Percentiles rank a stretch among this genome's conserved stretches.
phyloP scores from a whole-genome alignment of 2,797 vertebrate genomes.

The Falco rusticolus region DNA sequence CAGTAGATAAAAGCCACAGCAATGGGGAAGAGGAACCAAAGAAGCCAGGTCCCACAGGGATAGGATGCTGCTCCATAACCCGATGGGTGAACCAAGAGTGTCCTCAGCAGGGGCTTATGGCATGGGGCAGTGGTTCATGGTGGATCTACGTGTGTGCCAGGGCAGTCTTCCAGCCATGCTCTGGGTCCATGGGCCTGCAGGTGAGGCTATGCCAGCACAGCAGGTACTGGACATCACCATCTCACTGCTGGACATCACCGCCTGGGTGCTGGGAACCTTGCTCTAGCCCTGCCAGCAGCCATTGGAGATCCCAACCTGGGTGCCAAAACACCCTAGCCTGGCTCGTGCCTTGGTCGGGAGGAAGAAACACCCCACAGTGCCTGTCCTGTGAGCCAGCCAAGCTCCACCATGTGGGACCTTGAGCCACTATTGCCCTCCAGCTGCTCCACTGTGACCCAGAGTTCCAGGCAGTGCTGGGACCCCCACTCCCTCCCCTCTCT shows the following conservation, averaged over 20 bases:
- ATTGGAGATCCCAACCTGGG: neutral
- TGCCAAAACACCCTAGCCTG: neutral
- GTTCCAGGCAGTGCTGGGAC: neutral
- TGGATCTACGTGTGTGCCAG: neutral
- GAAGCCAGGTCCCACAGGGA: neutral
- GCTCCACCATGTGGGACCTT: neutral
- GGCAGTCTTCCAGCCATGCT: neutral
- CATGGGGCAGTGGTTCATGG: neutral
- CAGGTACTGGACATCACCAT: neutral
- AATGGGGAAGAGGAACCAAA: neutral
- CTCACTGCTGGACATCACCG: neutral
- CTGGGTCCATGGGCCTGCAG: neutral
- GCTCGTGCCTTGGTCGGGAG: neutral
- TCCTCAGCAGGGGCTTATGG: rapidly evolving
- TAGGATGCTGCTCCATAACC: neutral
- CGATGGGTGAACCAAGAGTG: rapidly evolving
- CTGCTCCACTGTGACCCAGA: neutral
- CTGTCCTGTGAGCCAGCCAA: rapidly evolving
- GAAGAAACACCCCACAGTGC: neutral
- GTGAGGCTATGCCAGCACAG: neutral
- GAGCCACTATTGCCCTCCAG: neutral
- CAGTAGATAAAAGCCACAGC: neutral
- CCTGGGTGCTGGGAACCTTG: neutral
- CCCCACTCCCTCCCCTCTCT: neutral
- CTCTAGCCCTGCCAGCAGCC: neutral